Percentiles rank a stretch among this genome's conserved stretches.
Evolutionary conservation across 1,140 invertebrate genomes (phyloP).

Genomic region (Drosophila pruinosa): DNA sequence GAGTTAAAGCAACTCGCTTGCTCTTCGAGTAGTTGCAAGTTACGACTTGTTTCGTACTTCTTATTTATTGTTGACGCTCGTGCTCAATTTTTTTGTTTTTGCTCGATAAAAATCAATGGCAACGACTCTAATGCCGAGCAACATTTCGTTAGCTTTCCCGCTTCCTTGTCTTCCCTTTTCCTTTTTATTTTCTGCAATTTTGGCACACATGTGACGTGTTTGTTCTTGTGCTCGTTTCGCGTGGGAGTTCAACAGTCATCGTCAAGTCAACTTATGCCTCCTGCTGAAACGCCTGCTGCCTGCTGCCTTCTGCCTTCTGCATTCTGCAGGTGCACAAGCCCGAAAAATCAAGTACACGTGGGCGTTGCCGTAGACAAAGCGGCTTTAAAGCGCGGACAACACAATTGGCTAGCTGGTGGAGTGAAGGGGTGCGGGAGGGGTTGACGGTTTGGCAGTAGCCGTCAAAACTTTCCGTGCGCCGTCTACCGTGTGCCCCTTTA

Average conservation of each 20-base stretch:
- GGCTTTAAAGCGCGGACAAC: constrained; percentile 50
- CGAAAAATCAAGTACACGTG: constrained; percentile 33
- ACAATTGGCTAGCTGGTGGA: no score
- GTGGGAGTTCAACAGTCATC: constrained; percentile 61
- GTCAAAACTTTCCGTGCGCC: constrained; percentile 59
- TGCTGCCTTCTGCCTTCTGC: constrained; percentile 5
- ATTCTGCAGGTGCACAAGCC: constrained; percentile 59
- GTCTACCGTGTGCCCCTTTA: constrained; percentile 32
- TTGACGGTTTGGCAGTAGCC: constrained; percentile 33
- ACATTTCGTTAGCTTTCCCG: constrained; percentile 31
- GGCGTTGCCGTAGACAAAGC: constrained; percentile 44
- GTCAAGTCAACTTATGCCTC: background rate
- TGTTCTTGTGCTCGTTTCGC: constrained; percentile 20
- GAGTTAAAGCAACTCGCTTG: background rate
- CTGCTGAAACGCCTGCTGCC: constrained; percentile 26
- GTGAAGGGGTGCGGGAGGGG: constrained; percentile 15
- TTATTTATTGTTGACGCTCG: constrained; percentile 38
- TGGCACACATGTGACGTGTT: constrained; percentile 67
- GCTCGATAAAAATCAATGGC: constrained; percentile 71
- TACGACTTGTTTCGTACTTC: constrained; percentile 4
- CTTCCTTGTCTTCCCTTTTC: background rate
- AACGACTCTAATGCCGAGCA: constrained; percentile 45
- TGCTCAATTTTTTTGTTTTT: constrained; percentile 28
- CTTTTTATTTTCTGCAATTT: constrained; percentile 25
- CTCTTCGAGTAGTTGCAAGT: background rate